Evolutionary conservation across 2,888 invertebrate genomes (phyloP), one percentile per base, ranked within the genome.

Genomic region (Patella pellucida): DNA sequence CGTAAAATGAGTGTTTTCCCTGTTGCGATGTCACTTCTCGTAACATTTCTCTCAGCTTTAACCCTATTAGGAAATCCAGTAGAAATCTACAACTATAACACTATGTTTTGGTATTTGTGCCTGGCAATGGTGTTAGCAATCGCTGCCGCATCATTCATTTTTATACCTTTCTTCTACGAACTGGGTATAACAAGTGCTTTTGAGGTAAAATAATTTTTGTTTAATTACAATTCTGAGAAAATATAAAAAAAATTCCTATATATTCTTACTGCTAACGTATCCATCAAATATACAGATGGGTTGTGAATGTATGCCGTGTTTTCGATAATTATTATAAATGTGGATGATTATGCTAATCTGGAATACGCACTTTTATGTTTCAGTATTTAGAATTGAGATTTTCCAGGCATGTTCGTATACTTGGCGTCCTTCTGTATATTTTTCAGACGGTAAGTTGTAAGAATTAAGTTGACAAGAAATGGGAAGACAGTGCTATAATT

Each of bases 1-100:
- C 79, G 88, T 70, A 83, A 84, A 31, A 88, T 90, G 86, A 81
- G 85, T 52, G 85, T 88, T 69, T 82, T 90, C 31, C 90, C 90
- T 9, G 89, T 89, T 51, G 84, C 88, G 62, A 84, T 89, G 87
- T 88, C 88, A 15, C 77, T 91, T 27, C 80, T 89, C 75, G 90
- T 89, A 19, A 84, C 80, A 62, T 84, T 84, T 73, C 75, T 83
- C 82, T 83, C 84, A 50, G 83, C 84, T 62, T 77, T 84, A 72
- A 78, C 82, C 23, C 68, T 84, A 73, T 76, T 84, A 31, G 85
- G 84, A 12, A 80, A 76, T 19, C 83, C 84, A 5, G 79, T 80
- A 5, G 85, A 85, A 71, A 81, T 85, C 31, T 85, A 85, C 75
- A 78, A 78, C 69, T 82, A 81, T 75, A 78, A 81, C 69, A 82